These are phyloP conservation scores for Alviniconcha marisindica DNA, from an alignment of 1,140 invertebrate species.

Conservation along the genomic window DNA sequence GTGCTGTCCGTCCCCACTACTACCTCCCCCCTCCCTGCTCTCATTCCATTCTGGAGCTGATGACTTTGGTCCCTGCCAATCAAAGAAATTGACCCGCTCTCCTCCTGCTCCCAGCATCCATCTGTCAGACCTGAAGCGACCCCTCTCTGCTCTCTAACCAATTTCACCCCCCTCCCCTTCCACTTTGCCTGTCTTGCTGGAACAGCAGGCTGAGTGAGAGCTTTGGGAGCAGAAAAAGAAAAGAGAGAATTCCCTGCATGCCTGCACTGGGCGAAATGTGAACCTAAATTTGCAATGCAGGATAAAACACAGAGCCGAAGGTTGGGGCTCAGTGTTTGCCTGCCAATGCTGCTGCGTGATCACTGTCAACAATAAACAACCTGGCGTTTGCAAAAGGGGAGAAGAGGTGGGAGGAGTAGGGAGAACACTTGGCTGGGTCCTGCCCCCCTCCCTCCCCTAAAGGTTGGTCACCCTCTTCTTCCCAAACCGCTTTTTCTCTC, in stretches of 20 bases:
- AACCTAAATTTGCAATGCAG: constrained; percentile 33
- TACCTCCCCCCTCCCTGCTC: neutral
- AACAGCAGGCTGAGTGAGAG: neutral
- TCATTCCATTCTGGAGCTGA: neutral
- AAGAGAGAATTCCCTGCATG: constrained; percentile 32
- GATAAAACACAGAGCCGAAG: neutral
- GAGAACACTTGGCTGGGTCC: neutral
- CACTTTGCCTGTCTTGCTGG: neutral
- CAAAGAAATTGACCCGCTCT: constrained; percentile 28
- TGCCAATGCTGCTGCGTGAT: constrained; percentile 16
- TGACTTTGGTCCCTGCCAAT: constrained; percentile 30
- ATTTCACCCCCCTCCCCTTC: neutral
- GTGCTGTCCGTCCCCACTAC: neutral
- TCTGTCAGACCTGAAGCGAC: constrained; percentile 25
- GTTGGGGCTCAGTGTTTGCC: constrained; percentile 12
- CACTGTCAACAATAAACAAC: constrained; percentile 26
- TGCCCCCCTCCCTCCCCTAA: neutral
- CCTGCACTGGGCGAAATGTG: constrained; percentile 31
- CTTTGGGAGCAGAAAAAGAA: neutral
- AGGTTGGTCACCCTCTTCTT: neutral
- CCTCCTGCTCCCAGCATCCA: neutral
- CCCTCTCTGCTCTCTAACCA: constrained; percentile 14
- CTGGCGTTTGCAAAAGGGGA: neutral
- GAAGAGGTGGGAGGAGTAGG: neutral
- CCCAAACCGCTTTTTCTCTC: neutral